These are phyloP conservation scores for Drosophila robusta DNA, from an alignment of 2,888 invertebrate species.

Conservation along the genomic window DNA sequence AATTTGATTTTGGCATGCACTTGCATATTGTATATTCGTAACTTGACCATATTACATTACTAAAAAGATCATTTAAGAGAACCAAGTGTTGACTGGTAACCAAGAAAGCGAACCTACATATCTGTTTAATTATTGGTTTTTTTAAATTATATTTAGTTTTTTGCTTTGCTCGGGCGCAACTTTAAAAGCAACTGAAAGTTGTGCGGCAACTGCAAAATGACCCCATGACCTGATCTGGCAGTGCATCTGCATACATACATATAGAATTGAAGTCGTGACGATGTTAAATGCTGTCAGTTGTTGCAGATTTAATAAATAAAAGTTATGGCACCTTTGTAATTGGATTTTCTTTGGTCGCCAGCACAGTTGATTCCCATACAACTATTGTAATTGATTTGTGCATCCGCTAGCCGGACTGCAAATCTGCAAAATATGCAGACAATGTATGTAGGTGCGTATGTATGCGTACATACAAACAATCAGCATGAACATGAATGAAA, in stretches of 20 bases:
- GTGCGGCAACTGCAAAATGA: conserved; percentile 5
- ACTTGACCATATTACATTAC: no score
- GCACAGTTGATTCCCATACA: conserved; percentile 40
- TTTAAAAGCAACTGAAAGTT: conserved; percentile 1
- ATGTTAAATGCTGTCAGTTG: conserved; percentile 20
- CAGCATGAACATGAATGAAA: conserved; percentile 62
- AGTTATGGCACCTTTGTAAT: conserved; percentile 52
- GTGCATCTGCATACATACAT: not conserved
- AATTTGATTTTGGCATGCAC: no score
- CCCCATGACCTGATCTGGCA: conserved; percentile 17
- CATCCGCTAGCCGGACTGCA: conserved; percentile 53
- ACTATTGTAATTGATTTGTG: conserved; percentile 59
- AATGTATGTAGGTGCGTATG: not conserved
- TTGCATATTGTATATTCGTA: no score
- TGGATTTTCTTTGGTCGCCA: conserved; percentile 48
- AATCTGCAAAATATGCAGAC: conserved; percentile 16
- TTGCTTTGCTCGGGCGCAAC: not conserved
- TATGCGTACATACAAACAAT: conserved; percentile 35
- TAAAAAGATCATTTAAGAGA: no score
- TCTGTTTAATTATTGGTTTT: no score
- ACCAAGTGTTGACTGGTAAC: no score
- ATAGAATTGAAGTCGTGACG: conserved; percentile 42
- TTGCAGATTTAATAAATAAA: conserved; percentile 44
- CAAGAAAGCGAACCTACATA: no score
- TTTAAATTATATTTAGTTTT: no score